These are phyloP conservation scores for Pelochelys cantorii DNA, from an alignment of 2,797 vertebrate genomes.

Conservation along the genomic window DNA sequence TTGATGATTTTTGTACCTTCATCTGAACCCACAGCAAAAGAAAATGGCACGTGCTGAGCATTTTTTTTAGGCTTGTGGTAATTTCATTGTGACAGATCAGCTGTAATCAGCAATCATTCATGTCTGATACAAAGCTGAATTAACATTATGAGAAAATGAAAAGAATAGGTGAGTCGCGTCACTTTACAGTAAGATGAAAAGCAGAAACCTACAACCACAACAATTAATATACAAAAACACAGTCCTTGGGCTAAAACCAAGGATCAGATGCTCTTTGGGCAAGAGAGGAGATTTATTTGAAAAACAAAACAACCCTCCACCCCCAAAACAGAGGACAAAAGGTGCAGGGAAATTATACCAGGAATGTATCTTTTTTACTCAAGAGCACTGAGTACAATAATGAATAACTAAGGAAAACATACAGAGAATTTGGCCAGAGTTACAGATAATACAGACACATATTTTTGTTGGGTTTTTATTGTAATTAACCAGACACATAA, in stretches of 20 bases:
- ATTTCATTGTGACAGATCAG: slow-evolving; percentile 51
- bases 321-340: background rate
- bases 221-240: slow-evolving; percentile 33
- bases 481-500: background rate
- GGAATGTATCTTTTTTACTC: accelerated
- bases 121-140: slow-evolving; percentile 55
- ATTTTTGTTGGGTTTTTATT: background rate
- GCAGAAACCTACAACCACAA: slow-evolving; percentile 31
- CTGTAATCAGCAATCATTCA: slow-evolving; percentile 55
- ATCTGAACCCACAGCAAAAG: slow-evolving; percentile 36
- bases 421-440: background rate
- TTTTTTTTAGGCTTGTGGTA: background rate
- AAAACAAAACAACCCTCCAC: background rate
- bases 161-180: slow-evolving; percentile 38
- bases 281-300: background rate
- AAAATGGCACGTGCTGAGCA: slow-evolving; percentile 34
- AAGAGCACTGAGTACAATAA: background rate
- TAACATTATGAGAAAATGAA: slow-evolving; percentile 54
- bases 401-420: background rate
- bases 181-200: slow-evolving; percentile 31
- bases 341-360: background rate
- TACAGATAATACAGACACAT: background rate
- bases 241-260: slow-evolving; percentile 16
- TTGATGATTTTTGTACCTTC: slow-evolving; percentile 6
- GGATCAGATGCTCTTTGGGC: background rate